Percentiles rank a stretch among this genome's conserved stretches.
These are phyloP conservation scores for Echeneis naucrates DNA, from an alignment of 2,797 vertebrate species.

Conservation along the genomic window DNA sequence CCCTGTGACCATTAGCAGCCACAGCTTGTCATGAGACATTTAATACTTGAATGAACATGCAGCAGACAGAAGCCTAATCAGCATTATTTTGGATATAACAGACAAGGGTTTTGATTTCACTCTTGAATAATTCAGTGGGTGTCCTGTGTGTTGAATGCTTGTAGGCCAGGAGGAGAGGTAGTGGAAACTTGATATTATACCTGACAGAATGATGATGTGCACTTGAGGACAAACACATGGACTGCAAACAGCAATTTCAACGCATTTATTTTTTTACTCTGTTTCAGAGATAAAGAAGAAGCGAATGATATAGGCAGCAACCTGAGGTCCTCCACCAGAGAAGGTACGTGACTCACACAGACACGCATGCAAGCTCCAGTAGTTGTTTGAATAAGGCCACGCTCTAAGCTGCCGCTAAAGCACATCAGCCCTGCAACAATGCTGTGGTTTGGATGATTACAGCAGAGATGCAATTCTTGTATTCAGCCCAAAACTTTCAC, in stretches of 20 bases:
- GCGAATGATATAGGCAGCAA: constrained; percentile 77
- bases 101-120: constrained; percentile 58
- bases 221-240: not conserved
- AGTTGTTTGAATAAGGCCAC: constrained; percentile 34
- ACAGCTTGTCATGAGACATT: constrained; percentile 57
- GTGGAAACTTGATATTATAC: constrained; percentile 35
- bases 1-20: constrained; percentile 46
- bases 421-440: constrained; percentile 46
- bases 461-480: constrained; percentile 48
- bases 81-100: constrained; percentile 43
- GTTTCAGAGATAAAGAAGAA: constrained; percentile 71
- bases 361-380: constrained; percentile 14
- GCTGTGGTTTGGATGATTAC: constrained; percentile 46
- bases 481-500: constrained; percentile 50
- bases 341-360: constrained; percentile 71
- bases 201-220: not conserved
- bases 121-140: constrained; percentile 71
- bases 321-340: constrained; percentile 71
- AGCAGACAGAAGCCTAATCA: constrained; percentile 54
- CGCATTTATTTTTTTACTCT: constrained; percentile 1
- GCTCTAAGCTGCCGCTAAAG: constrained; percentile 35
- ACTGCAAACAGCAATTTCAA: not conserved
- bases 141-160: constrained; percentile 27
- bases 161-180: constrained; percentile 40
- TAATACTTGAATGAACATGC: constrained; percentile 55